Base-by-base conservation (phyloP, 2,113 vertebrate species). In the Chamaetylas fuelleborni region DNA sequence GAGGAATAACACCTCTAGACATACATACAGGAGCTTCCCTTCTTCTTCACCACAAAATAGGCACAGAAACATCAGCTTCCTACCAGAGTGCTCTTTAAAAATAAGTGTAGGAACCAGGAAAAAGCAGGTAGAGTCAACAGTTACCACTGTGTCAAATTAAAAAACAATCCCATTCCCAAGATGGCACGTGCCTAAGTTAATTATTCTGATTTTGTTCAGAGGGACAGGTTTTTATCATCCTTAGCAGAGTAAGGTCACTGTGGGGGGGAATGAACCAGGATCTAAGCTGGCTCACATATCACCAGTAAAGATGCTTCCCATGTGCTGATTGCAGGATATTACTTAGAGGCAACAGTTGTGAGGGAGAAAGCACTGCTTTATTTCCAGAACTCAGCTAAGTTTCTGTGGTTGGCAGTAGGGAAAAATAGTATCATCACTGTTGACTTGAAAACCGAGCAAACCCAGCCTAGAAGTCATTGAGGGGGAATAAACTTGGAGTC, bases 361-460 rank as follows among this genome's bases (percentile, higher is more conserved):
- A 78, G 48, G 72, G 56, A 95, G 80, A 90, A 80, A 93, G 56
- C 38, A 71, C 56, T 66, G 71, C 56, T 83, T 90, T 70, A 93
- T 93, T 93, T 93, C 76, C 71, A 90, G 76, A 93, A 86, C 40
- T 58, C 64, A 77, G 64, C 54, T 83, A 91, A 70, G 90, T 90
- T 90, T 67, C 60, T 78, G 72, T 1, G 3, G 36, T 48, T 96
- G 78, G 78, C 54, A 83, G 56, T 5, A 65, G 34, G 42, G 36
- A 8, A 56, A 86, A 90, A 88, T 73, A 50, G 34, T 20, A 45
- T 13, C 25, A 26, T 47, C 22, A 34, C 15, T 71, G 51, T 33
- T 92, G 72, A 88, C 76, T 88, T 71, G 69, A 93, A 94, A 95
- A 93, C 29, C 17, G 38, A 90, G 79, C 62, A 96, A 93, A 81